Evolutionary conservation across 2,113 vertebrate genomes (phyloP).

Genomic region (Furnarius figulus): DNA sequence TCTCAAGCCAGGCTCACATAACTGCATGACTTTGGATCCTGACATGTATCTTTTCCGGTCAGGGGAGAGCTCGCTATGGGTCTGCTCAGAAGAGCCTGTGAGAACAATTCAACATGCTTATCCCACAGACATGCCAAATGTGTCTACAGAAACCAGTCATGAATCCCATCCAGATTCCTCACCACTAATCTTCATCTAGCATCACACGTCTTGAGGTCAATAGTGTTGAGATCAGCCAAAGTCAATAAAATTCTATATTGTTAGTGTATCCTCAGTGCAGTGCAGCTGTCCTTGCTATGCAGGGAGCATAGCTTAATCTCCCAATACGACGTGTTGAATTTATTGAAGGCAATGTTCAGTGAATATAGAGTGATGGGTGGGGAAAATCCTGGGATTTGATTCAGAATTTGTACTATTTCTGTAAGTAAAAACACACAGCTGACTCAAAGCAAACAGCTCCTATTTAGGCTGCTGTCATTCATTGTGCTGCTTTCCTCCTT

Average conservation of each 20-base stretch:
- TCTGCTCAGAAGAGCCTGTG: background rate
- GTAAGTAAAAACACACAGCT: slow-evolving; percentile 6
- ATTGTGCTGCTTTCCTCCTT: background rate
- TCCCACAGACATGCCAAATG: background rate
- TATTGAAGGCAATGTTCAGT: background rate
- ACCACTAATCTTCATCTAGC: slow-evolving; percentile 26
- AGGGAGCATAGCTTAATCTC: slow-evolving; percentile 35
- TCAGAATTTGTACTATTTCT: slow-evolving; percentile 16
- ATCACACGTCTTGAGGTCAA: slow-evolving; percentile 23
- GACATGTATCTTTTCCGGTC: background rate
- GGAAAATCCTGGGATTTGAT: slow-evolving; percentile 34
- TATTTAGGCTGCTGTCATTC: background rate
- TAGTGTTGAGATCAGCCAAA: slow-evolving; percentile 38
- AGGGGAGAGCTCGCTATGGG: background rate
- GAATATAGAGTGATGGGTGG: background rate
- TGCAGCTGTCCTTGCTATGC: slow-evolving; percentile 68
- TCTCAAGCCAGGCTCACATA: background rate
- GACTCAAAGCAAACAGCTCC: background rate
- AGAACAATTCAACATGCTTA: background rate
- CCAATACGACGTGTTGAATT: background rate
- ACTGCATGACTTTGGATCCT: background rate
- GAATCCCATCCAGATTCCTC: background rate
- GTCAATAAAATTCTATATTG: slow-evolving; percentile 55
- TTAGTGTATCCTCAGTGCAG: background rate
- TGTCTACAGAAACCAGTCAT: background rate